Conservation (phyloP, 2,113 vertebrate genomes). For the Benitochromis conjunctus region DNA sequence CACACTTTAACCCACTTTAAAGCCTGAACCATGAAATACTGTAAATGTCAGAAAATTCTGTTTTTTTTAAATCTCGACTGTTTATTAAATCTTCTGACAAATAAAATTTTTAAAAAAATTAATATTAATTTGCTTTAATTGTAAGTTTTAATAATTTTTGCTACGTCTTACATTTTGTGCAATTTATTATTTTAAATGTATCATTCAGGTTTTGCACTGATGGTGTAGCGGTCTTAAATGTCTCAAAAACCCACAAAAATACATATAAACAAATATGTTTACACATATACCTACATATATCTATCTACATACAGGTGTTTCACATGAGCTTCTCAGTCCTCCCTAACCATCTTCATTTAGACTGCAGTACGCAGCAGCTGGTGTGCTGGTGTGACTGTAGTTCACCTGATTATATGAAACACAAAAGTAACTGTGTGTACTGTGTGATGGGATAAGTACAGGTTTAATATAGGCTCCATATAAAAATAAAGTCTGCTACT, state of each 20-base stretch:
- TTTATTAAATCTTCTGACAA: neutral
- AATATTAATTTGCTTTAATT: neutral
- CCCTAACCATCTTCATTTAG: neutral
- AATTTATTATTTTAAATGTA: neutral
- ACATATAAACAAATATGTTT: too few relatives aligned
- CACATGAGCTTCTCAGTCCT: neutral
- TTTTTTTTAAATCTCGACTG: neutral
- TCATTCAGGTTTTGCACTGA: too few relatives aligned
- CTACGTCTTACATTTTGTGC: neutral
- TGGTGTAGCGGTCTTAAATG: too few relatives aligned
- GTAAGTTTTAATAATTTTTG: neutral
- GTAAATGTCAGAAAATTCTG: neutral
- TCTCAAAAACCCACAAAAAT: too few relatives aligned
- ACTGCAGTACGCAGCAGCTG: neutral
- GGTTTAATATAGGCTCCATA: neutral
- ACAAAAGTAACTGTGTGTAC: neutral
- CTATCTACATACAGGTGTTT: neutral
- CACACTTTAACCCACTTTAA: neutral
- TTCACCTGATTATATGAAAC: neutral
- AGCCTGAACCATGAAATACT: neutral
- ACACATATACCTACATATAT: too few relatives aligned
- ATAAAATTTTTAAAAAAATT: neutral
- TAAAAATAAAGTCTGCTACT: neutral
- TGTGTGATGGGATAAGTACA: neutral
- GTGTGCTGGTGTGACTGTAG: neutral